Percentiles rank a stretch among this genome's conserved stretches.
Evolutionary conservation across 2,888 invertebrate genomes (phyloP).

Genomic region (Diaperis boleti): DNA sequence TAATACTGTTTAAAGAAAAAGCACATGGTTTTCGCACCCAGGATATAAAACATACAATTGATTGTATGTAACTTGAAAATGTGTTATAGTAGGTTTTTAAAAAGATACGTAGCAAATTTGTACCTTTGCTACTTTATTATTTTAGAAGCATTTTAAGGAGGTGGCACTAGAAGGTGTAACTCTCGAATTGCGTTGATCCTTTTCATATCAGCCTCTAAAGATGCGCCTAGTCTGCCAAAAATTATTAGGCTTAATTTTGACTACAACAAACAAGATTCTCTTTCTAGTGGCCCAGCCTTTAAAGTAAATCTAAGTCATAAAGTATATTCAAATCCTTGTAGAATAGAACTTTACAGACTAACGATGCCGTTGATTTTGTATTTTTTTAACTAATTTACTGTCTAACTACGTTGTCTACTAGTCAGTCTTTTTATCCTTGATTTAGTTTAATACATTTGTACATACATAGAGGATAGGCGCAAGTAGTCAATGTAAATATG

Average conservation of each 20-base stretch:
- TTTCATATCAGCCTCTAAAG: not conserved
- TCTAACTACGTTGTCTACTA: slow-evolving; percentile 19
- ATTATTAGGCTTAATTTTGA: not conserved
- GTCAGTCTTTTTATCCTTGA: slow-evolving; percentile 24
- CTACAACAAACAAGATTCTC: not conserved
- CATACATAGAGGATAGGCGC: slow-evolving; percentile 37
- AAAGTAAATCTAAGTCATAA: slow-evolving; percentile 37
- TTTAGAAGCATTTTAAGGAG: slow-evolving; percentile 26
- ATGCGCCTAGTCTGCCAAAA: not conserved
- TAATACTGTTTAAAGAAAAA: slow-evolving; percentile 49
- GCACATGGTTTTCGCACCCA: slow-evolving; percentile 54
- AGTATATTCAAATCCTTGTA: slow-evolving; percentile 33
- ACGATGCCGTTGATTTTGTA: slow-evolving; percentile 22
- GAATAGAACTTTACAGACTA: slow-evolving; percentile 24
- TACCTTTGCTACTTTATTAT: slow-evolving; percentile 43
- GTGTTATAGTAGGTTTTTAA: slow-evolving; percentile 51
- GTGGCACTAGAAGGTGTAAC: not conserved
- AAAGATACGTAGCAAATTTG: slow-evolving; percentile 44
- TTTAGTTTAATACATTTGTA: slow-evolving; percentile 36
- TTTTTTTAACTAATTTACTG: slow-evolving; percentile 14
- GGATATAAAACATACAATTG: slow-evolving; percentile 39
- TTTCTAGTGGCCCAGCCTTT: not conserved
- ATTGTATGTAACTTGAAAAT: slow-evolving; percentile 37
- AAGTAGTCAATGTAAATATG: slow-evolving; percentile 46
- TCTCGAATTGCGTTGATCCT: not conserved